Percentiles rank a stretch among this genome's conserved stretches.
These are phyloP conservation scores for Pammene fasciana DNA, from an alignment of 2,888 invertebrate genomes.

Conservation along the genomic window DNA sequence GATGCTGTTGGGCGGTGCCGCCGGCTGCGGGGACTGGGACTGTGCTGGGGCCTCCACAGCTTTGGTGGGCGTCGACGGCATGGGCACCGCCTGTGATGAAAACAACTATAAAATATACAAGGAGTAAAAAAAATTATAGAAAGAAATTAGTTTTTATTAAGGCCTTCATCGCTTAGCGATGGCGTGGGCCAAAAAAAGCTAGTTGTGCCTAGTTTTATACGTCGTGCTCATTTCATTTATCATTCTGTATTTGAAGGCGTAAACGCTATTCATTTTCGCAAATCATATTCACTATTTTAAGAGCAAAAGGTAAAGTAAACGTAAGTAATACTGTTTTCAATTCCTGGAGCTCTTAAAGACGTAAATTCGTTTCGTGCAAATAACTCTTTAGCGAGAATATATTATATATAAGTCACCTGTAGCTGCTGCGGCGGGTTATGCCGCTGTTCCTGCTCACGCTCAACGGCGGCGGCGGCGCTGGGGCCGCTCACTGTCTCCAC, in stretches of 20 bases:
- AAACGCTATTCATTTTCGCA: too few relatives aligned
- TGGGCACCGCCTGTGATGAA: constrained; percentile 37
- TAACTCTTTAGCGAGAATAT: too few relatives aligned
- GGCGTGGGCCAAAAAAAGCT: too few relatives aligned
- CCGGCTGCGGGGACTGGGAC: constrained; percentile 45
- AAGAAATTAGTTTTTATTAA: too few relatives aligned
- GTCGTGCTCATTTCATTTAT: too few relatives aligned
- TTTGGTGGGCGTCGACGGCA: constrained; percentile 46
- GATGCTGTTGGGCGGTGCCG: constrained; percentile 64
- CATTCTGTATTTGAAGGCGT: too few relatives aligned
- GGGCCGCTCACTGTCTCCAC: constrained; percentile 94
- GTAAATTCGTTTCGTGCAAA: too few relatives aligned
- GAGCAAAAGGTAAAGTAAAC: background rate
- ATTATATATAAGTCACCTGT: background rate
- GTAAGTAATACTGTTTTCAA: background rate
- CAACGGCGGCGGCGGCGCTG: constrained; percentile 57
- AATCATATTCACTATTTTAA: too few relatives aligned
- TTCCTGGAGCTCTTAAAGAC: too few relatives aligned
- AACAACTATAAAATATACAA: background rate
- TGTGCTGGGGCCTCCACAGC: constrained; percentile 44
- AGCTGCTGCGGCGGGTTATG: constrained; percentile 13
- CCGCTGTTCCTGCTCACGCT: constrained; percentile 47
- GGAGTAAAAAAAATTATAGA: too few relatives aligned
- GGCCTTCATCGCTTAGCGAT: too few relatives aligned
- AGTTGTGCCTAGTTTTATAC: too few relatives aligned